Evolutionary conservation across 2,113 vertebrate species (phyloP), one percentile per base, ranked within the genome.

Genomic region (Conger conger): DNA sequence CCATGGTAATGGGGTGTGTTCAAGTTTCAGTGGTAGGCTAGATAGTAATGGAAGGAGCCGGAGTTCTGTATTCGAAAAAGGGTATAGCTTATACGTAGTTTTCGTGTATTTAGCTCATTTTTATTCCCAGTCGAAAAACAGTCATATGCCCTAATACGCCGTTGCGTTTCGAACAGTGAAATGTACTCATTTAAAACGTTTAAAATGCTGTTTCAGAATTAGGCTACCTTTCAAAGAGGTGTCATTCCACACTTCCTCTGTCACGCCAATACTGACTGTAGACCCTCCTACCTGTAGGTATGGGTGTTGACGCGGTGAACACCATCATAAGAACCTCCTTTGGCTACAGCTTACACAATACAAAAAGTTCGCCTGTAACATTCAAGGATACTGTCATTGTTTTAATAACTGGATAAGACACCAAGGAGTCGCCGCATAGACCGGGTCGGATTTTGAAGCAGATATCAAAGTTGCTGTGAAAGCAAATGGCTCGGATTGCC

Each of bases 401-500:
- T 33, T 73, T 33, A 73, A 73, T 73, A 33, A 33, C 68, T 11
- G 68, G n/a, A n/a, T 30, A n/a, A 33, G n/a, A 73, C 68, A 73
- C 33, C 68, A 73, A 73, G 27, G n/a, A 73, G 68, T 73, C 68
- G 9, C n/a, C 68, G 27, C 11, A 63, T 63, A 63, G 23, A 20
- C 15, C 18, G 23, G 20, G 68, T 73, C 68, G 68, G 68, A 73
- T 73, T 73, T 73, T 73, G 68, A 33, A 73, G 5, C 27, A 33
- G 27, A 30, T 73, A 13, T 33, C n/a, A 33, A n/a, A 73, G 68
- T n/a, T 30, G 16, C 68, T 73, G 68, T 57, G 11, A 45, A 30
- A 30, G 50, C 53, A 30, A 42, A 82, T 82, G 80, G 80, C 80
- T 42, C n/a, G 80, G 53, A 6, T 82, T 82, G 17, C 50, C 16